Evolutionary conservation across 2,888 invertebrate species (phyloP), one percentile per base, ranked within the genome.

Genomic region (Gnatocerus cornutus): DNA sequence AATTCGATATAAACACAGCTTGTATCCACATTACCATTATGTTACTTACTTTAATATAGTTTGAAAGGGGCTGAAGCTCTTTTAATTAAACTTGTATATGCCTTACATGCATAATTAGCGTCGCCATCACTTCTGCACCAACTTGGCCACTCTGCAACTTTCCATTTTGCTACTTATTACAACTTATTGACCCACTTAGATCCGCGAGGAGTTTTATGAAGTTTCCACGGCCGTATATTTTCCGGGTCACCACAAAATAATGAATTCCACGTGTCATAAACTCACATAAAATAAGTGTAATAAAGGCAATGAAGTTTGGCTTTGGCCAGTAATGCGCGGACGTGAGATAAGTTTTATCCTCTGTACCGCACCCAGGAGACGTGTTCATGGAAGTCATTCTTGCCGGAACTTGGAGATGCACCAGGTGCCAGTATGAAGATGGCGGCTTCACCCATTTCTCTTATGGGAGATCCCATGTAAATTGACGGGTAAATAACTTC

Each of bases 301-400:
- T 64, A 64, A 64, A 48, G 48, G 43, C 29, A n/a, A 16, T 46
- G 55, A 41, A 62, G 27, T 62, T 53, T 16, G 43, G 33, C 45
- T 61, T 55, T 30, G 27, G 59, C 43, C 27, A 72, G 71, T 68
- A 72, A 61, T 52, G 50, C 59, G 59, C 68, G 59, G 66, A 77
- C 76, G 77, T 75, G 77, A 74, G 75, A 76, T 77, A 77, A 75
- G 72, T 77, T 77, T 72, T 73, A 73, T 76, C 65, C 71, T 64
- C 73, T 62, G 61, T 66, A 69, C 62, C 59, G 72, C 73, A 70
- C 76, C 67, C 67, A 70, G 71, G 76, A 71, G 73, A 75, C 52
- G 75, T 75, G 68, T 74, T 72, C 68, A 73, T 69, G 61, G 56
- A 69, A 75, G 70, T 74, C 71, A 72, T 64, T 62, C 71, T 69